phyloP scores from a whole-genome alignment of 1,140 invertebrate species.

The Hyposmocoma kahamanoa region DNA sequence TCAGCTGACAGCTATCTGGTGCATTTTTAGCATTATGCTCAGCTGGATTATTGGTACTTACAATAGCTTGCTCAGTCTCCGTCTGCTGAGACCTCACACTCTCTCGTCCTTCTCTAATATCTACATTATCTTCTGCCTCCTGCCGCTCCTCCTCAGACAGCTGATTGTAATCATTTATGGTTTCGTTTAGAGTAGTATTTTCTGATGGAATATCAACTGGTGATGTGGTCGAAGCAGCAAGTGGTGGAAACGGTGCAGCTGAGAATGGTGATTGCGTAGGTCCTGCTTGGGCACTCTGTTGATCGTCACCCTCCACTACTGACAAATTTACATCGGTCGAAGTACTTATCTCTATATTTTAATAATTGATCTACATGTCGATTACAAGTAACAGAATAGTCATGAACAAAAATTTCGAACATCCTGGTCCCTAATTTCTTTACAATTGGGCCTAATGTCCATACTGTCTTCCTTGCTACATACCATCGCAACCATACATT shows the following conservation, averaged over 20 bases:
- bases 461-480: background rate
- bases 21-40: background rate
- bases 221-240: background rate
- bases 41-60: no score
- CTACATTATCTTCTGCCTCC: background rate
- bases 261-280: background rate
- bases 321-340: background rate
- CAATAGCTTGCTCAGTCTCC: background rate
- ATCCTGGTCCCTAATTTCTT: background rate
- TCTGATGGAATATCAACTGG: background rate
- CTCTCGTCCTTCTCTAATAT: no score
- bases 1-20: background rate
- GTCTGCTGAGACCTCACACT: background rate
- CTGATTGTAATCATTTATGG: background rate
- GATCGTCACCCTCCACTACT: background rate
- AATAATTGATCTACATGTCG: background rate
- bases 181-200: background rate
- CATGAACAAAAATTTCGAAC: background rate
- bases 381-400: constrained; percentile 1
- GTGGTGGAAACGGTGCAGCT: background rate
- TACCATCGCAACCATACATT: background rate
- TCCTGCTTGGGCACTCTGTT: background rate
- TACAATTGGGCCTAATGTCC: constrained; percentile 1
- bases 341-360: background rate
- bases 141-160: background rate